phyloP scores from a whole-genome alignment of 2,888 invertebrate genomes.

The Rhingia rostrata region DNA sequence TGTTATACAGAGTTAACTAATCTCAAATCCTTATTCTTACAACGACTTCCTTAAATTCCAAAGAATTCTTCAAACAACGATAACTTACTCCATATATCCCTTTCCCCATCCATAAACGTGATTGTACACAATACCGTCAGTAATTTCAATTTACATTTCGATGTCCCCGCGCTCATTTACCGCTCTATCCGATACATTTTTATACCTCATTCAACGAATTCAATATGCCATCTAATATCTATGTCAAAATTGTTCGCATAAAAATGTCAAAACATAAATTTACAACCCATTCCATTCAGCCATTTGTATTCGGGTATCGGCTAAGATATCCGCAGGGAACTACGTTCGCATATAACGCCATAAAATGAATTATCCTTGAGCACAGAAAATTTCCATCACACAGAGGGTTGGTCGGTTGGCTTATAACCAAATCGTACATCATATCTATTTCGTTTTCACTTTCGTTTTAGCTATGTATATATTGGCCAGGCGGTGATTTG shows the following conservation, averaged over 20 bases:
- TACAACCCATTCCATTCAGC: conserved; percentile 59
- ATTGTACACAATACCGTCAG: conserved; percentile 27
- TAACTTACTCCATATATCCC: neutral
- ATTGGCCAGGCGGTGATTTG: conserved; percentile 58
- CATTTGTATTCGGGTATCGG: conserved; percentile 57
- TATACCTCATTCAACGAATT: conserved; percentile 54
- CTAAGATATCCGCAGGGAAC: conserved; percentile 66
- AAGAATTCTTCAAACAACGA: neutral
- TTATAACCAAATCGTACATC: conserved; percentile 53
- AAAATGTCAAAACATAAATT: conserved; percentile 73
- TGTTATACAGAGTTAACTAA: no score
- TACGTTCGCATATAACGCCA: conserved; percentile 27
- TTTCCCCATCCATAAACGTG: conserved; percentile 14
- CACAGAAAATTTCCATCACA: conserved; percentile 48
- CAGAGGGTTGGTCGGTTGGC: conserved; percentile 49
- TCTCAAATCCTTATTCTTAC: no score
- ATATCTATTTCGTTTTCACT: conserved; percentile 59
- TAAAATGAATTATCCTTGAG: conserved; percentile 64
- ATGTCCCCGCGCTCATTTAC: conserved; percentile 7
- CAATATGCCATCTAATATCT: conserved; percentile 69
- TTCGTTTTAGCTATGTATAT: conserved; percentile 4
- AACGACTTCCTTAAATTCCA: no score
- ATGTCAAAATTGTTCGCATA: conserved; percentile 70
- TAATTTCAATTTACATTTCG: conserved; percentile 55
- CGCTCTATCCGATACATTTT: conserved; percentile 12